Percentiles rank a stretch among this genome's conserved stretches.
Conservation (phyloP, 2,113 vertebrate genomes). For the Oenanthe oenanthe region DNA sequence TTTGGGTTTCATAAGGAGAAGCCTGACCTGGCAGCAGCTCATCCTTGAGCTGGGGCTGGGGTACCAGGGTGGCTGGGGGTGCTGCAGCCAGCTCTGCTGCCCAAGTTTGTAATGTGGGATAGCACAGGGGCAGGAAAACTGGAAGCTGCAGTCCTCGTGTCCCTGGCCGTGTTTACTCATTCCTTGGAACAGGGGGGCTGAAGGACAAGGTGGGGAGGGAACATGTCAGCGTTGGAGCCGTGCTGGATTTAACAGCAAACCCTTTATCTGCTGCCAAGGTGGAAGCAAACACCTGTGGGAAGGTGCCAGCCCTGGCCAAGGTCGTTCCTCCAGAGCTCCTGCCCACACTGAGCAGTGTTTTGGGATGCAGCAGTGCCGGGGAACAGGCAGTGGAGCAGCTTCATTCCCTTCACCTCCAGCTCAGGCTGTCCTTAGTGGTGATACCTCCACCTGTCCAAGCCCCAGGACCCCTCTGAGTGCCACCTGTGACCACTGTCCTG, state of each 20-base stretch:
- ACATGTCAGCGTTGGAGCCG: rapidly evolving
- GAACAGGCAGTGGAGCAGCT: not conserved
- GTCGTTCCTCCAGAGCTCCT: not conserved
- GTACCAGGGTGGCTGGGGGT: not conserved
- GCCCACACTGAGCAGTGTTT: no score
- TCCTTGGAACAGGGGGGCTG: not conserved
- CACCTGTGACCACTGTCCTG: not conserved
- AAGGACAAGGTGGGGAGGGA: not conserved
- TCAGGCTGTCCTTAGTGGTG: rapidly evolving
- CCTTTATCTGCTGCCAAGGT: not conserved
- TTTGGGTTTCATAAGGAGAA: not conserved
- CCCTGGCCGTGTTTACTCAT: not conserved
- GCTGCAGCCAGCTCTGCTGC: not conserved
- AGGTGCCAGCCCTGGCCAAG: not conserved
- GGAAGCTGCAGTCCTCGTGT: rapidly evolving
- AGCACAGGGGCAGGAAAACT: not conserved
- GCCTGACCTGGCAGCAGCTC: not conserved
- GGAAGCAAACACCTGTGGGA: not conserved
- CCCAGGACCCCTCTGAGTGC: not conserved
- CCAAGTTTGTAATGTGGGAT: rapidly evolving
- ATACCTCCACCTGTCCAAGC: not conserved
- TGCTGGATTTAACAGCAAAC: not conserved
- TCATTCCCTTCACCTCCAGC: not conserved
- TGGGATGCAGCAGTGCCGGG: not conserved
- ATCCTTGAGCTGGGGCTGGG: not conserved